phyloP scores from a whole-genome alignment of 2,888 invertebrate genomes.

The Microctonus brassicae region DNA sequence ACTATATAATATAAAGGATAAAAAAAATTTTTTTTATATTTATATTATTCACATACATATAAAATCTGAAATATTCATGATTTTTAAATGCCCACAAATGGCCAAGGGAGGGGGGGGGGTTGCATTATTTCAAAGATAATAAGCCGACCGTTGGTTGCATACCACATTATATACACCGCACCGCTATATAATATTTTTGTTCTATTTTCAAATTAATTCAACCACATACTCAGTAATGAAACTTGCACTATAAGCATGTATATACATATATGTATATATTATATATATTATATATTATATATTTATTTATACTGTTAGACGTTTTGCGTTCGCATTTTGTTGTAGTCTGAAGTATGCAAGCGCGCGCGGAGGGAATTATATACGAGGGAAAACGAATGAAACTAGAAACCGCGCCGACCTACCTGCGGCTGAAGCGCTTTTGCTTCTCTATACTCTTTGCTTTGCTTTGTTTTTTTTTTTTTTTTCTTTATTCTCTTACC shows the following conservation, averaged over 20 bases:
- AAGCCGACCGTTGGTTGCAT: conserved; percentile 1
- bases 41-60: too few relatives aligned
- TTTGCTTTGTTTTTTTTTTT: background rate
- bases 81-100: conserved; percentile 24
- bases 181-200: background rate
- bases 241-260: conserved; percentile 6
- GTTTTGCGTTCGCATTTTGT: background rate
- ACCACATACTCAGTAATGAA: conserved; percentile 23
- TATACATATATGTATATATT: background rate
- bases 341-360: background rate
- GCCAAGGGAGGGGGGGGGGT: background rate
- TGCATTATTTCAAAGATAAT: conserved; percentile 28
- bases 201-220: conserved; percentile 22
- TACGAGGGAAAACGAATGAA: background rate
- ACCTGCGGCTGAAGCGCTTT: background rate
- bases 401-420: conserved; percentile 14
- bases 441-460: background rate
- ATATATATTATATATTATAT: conserved; percentile 1
- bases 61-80: conserved; percentile 17
- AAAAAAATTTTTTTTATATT: too few relatives aligned
- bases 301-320: background rate
- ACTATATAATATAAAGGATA: too few relatives aligned
- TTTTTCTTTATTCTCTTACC: background rate
- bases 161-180: background rate
- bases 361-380: background rate